Evolutionary conservation across 2,888 invertebrate species (phyloP).

Genomic region (Prosopocoilus inquinatus): DNA sequence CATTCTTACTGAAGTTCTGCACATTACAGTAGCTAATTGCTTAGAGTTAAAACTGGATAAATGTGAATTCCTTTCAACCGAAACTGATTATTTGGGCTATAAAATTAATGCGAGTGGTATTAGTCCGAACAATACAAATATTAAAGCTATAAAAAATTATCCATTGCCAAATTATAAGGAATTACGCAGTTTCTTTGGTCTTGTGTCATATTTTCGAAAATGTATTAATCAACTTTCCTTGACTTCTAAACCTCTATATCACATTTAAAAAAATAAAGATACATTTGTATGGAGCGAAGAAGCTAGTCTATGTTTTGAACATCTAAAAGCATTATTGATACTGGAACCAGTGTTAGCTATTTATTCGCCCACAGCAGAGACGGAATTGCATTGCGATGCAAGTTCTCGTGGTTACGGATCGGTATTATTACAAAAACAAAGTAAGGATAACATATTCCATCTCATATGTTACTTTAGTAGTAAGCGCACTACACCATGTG

Average conservation of each 20-base stretch:
- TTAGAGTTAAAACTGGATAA: slow-evolving; percentile 40
- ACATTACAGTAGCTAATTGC: slow-evolving; percentile 31
- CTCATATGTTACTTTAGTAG: slow-evolving; percentile 37
- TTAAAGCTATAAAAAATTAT: slow-evolving; percentile 1
- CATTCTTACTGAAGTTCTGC: slow-evolving; percentile 31
- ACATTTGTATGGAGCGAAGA: slow-evolving; percentile 21
- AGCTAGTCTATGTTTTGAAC: slow-evolving; percentile 20
- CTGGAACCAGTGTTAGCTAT: slow-evolving; percentile 22
- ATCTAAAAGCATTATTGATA: slow-evolving; percentile 21
- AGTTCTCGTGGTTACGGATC: slow-evolving; percentile 31
- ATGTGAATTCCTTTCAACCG: slow-evolving; percentile 36
- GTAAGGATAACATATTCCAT: slow-evolving; percentile 32
- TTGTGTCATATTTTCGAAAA: slow-evolving; percentile 11
- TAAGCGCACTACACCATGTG: slow-evolving; percentile 35
- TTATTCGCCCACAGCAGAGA: slow-evolving; percentile 17
- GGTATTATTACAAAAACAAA: slow-evolving; percentile 32
- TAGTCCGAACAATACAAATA: neutral
- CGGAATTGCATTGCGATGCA: slow-evolving; percentile 33
- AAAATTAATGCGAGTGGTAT: neutral
- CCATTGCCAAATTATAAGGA: neutral
- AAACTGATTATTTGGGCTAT: slow-evolving; percentile 6
- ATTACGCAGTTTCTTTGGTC: slow-evolving; percentile 4
- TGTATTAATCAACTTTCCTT: slow-evolving; percentile 7
- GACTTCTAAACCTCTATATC: slow-evolving; percentile 30
- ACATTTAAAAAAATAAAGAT: slow-evolving; percentile 22